Conservation (phyloP, 2,888 invertebrate genomes). For the Ochropacha duplaris region DNA sequence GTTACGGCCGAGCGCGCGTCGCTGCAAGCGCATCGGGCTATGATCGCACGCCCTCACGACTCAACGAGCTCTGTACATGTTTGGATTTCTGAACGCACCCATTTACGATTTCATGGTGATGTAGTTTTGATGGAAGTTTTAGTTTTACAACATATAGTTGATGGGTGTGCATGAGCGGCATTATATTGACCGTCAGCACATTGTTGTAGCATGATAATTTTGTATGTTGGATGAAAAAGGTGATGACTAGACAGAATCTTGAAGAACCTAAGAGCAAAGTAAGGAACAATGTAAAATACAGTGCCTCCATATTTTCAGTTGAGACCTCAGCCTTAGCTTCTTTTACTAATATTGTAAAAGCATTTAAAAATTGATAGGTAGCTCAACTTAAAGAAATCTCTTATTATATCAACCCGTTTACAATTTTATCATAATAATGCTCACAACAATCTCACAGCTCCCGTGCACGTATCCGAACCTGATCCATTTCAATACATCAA, state of each 20-base stretch:
- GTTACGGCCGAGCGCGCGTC: slow-evolving; percentile 51
- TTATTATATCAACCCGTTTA: too few species aligned
- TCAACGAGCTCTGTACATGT: slow-evolving; percentile 8
- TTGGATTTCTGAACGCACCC: slow-evolving; percentile 7
- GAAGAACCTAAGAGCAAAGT: too few species aligned
- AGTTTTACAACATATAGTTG: not conserved
- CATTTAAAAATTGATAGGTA: not conserved
- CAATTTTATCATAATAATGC: not conserved
- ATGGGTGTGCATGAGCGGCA: not conserved
- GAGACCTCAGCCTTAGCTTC: too few species aligned
- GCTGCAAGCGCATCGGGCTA: slow-evolving; percentile 48
- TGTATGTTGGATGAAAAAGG: not conserved
- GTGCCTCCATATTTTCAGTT: too few species aligned
- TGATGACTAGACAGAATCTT: too few species aligned
- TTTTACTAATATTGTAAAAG: too few species aligned
- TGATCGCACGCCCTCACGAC: slow-evolving; percentile 28
- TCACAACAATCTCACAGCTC: not conserved
- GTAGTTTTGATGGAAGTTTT: not conserved
- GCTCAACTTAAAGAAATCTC: too few species aligned
- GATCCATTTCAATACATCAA: slow-evolving; percentile 1
- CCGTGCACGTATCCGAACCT: not conserved
- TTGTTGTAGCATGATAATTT: not conserved
- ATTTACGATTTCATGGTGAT: slow-evolving; percentile 1
- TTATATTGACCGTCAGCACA: not conserved
- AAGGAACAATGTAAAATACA: too few species aligned